Evolutionary conservation across 2,888 invertebrate genomes (phyloP).

Genomic region (Philonicus albiceps): DNA sequence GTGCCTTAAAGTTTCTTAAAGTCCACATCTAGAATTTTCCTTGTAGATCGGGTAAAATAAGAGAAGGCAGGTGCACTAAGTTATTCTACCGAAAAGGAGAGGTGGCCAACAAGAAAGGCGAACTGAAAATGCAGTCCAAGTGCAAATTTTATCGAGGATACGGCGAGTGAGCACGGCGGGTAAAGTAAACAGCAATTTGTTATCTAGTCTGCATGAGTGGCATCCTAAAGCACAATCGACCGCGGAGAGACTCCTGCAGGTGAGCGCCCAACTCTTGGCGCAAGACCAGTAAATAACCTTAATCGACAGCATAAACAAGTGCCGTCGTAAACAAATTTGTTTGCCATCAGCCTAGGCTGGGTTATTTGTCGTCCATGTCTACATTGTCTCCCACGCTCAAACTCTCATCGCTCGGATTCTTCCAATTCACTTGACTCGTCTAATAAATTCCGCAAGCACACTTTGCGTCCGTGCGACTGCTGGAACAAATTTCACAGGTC

Average conservation of each 20-base stretch:
- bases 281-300: constrained; percentile 17
- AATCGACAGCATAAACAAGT: constrained; percentile 28
- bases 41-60: background rate
- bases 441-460: constrained; percentile 32
- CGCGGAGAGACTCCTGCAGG: background rate
- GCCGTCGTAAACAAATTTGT: constrained; percentile 34
- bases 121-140: background rate
- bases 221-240: background rate
- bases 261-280: background rate
- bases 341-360: background rate
- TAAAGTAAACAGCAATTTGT: background rate
- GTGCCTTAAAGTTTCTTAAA: background rate
- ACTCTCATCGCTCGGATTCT: constrained; percentile 8
- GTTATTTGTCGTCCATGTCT: constrained; percentile 1
- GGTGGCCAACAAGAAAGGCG: background rate
- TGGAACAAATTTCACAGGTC: background rate
- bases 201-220: background rate
- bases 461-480: background rate
- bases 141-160: background rate
- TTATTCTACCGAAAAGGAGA: background rate
- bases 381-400: constrained; percentile 21
- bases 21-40: background rate
- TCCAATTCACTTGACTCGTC: constrained; percentile 31
- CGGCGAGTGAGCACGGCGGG: background rate
- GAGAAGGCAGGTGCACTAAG: background rate